phyloP scores from a whole-genome alignment of 1,140 invertebrate species.

The Camponotus pennsylvanicus region DNA sequence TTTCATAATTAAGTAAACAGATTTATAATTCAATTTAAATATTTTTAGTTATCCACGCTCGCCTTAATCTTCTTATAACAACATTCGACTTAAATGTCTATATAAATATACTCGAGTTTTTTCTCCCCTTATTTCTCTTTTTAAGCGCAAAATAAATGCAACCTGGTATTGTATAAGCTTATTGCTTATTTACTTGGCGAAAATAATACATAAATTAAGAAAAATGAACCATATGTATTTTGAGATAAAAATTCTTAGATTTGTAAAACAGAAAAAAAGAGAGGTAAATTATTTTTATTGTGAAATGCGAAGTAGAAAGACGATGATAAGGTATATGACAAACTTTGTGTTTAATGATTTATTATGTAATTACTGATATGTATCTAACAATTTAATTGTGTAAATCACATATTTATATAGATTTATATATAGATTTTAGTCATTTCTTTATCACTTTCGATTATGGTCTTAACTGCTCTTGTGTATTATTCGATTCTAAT shows the following conservation, averaged over 20 bases:
- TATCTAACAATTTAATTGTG: conserved; percentile 73
- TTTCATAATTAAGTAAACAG: conserved; percentile 45
- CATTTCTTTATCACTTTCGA: conserved; percentile 60
- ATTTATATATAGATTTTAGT: conserved; percentile 46
- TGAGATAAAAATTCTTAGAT: conserved; percentile 74
- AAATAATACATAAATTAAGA: conserved; percentile 49
- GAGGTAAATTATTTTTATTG: conserved; percentile 66
- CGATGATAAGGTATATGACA: conserved; percentile 14
- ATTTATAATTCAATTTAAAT: conserved; percentile 58
- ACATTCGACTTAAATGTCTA: conserved; percentile 58
- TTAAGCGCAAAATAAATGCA: conserved; percentile 7
- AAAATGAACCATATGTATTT: conserved; percentile 77
- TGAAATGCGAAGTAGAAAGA: conserved; percentile 32
- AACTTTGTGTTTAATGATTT: conserved; percentile 53
- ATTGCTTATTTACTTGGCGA: conserved; percentile 52
- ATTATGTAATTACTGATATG: conserved; percentile 57
- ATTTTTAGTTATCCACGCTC: conserved; percentile 68
- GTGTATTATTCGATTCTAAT: conserved; percentile 54
- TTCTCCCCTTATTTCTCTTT: conserved; percentile 41
- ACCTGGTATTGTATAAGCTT: conserved; percentile 62
- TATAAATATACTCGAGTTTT: conserved; percentile 60
- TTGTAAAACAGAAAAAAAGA: conserved; percentile 40
- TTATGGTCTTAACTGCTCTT: conserved; percentile 37
- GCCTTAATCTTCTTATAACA: conserved; percentile 77
- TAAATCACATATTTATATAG: conserved; percentile 58